Evolutionary conservation across 2,888 invertebrate genomes (phyloP).

Genomic region (Limnephilus lunatus): DNA sequence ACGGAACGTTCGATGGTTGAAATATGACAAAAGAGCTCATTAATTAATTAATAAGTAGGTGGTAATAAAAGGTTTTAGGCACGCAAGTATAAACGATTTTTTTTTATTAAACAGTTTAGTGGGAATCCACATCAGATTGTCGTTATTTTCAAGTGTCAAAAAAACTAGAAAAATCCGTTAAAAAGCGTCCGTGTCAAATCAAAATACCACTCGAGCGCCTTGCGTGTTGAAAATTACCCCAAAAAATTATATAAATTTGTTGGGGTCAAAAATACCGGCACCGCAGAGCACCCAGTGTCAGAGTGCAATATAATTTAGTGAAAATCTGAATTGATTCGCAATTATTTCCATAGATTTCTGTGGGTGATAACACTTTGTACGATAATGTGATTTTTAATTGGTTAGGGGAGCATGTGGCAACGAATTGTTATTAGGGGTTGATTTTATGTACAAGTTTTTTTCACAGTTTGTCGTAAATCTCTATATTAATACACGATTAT

Average conservation of each 20-base stretch:
- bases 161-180: conserved; percentile 44
- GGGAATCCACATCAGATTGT: neutral
- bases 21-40: too few relatives aligned
- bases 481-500: neutral
- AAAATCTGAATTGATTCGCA: conserved; percentile 51
- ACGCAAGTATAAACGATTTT: neutral
- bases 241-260: neutral
- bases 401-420: conserved; percentile 3
- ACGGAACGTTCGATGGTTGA: too few relatives aligned
- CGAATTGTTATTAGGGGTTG: conserved; percentile 2
- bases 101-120: neutral
- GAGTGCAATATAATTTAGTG: conserved; percentile 50
- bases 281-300: conserved; percentile 45
- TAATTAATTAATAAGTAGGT: too few relatives aligned
- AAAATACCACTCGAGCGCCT: neutral
- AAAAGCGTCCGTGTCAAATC: conserved; percentile 41
- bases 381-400: conserved; percentile 36
- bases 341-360: conserved; percentile 32
- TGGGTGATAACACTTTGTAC: conserved; percentile 12
- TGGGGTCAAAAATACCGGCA: conserved; percentile 9
- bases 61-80: neutral
- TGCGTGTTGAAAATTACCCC: conserved; percentile 46
- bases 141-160: conserved; percentile 25
- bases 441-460: neutral
- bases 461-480: neutral